Evolutionary conservation across 2,888 invertebrate species (phyloP).

Genomic region (Choristoneura rosaceana): DNA sequence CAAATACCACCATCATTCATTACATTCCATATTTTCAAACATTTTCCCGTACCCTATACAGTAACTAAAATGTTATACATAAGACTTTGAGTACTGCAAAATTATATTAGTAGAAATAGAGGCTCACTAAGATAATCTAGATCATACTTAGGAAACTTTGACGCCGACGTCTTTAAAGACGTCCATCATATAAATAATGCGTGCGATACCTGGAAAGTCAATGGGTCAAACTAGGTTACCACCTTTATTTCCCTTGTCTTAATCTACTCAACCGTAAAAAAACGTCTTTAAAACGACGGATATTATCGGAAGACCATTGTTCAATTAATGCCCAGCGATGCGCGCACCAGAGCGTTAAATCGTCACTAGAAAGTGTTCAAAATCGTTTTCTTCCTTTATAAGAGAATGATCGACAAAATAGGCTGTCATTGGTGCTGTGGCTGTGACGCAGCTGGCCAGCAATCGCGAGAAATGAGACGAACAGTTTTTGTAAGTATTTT

Average conservation of each 20-base stretch:
- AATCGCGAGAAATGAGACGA: conserved; percentile 41
- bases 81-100: too few relatives aligned
- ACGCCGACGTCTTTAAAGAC: too few relatives aligned
- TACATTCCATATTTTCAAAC: too few relatives aligned
- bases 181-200: too few relatives aligned
- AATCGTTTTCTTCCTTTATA: conserved; percentile 81
- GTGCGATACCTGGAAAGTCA: too few relatives aligned
- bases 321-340: conserved; percentile 8
- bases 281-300: background rate
- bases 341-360: conserved; percentile 65
- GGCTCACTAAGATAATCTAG: too few relatives aligned
- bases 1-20: too few relatives aligned
- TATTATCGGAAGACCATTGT: conserved; percentile 15
- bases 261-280: background rate
- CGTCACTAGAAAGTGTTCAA: conserved; percentile 75
- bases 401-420: conserved; percentile 62
- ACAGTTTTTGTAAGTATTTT: conserved; percentile 37
- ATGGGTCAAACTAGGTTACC: too few relatives aligned
- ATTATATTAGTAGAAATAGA: too few relatives aligned
- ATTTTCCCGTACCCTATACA: too few relatives aligned
- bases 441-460: conserved; percentile 15
- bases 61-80: too few relatives aligned
- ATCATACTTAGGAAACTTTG: too few relatives aligned
- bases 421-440: conserved; percentile 61
- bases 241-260: background rate